These are phyloP conservation scores for Actinopyga echinites DNA, from an alignment of 53 echinoderm and acorn worm species.

Conservation along the genomic window DNA sequence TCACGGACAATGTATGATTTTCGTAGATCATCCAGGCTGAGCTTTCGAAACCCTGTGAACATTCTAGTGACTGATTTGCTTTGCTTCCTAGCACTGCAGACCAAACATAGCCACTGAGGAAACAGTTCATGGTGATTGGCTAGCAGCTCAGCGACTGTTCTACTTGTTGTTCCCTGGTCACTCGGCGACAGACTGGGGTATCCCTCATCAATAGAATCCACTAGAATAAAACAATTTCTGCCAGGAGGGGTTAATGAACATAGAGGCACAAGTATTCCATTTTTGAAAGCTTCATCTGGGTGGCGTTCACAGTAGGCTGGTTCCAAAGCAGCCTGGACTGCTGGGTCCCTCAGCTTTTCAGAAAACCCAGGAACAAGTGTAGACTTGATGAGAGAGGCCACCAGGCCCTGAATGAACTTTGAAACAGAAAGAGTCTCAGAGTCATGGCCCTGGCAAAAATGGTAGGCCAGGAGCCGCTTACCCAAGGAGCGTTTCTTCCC, in stretches of 20 bases:
- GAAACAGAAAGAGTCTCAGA: slow-evolving; percentile 87
- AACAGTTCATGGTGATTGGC: slow-evolving; percentile 99
- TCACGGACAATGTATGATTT: slow-evolving; percentile 97
- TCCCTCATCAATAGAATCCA: slow-evolving; percentile 95
- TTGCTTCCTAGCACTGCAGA: slow-evolving; percentile 95
- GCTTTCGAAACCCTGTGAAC: slow-evolving; percentile 98
- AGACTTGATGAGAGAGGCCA: slow-evolving; percentile 81
- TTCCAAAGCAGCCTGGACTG: slow-evolving; percentile 87
- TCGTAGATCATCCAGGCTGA: slow-evolving; percentile 93
- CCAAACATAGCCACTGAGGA: slow-evolving; percentile 90
- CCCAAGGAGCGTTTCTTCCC: slow-evolving; percentile 90
- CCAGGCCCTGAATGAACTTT: slow-evolving; percentile 90
- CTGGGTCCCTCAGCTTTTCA: slow-evolving; percentile 91
- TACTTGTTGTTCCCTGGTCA: slow-evolving; percentile 62
- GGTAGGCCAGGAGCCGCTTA: slow-evolving; percentile 88
- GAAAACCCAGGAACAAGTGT: slow-evolving; percentile 91
- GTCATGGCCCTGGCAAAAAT: slow-evolving; percentile 95
- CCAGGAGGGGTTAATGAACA: slow-evolving; percentile 85
- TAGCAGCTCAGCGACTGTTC: slow-evolving; percentile 95
- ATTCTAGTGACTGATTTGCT: slow-evolving; percentile 95
- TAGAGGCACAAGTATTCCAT: slow-evolving; percentile 86
- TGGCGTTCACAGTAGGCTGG: slow-evolving; percentile 94
- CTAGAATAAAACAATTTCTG: slow-evolving; percentile 92
- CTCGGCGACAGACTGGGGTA: slow-evolving; percentile 62
- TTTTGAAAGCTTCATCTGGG: slow-evolving; percentile 98